These are phyloP conservation scores for Acanthopleura granulata DNA, from an alignment of 2,888 invertebrate species.

Conservation along the genomic window DNA sequence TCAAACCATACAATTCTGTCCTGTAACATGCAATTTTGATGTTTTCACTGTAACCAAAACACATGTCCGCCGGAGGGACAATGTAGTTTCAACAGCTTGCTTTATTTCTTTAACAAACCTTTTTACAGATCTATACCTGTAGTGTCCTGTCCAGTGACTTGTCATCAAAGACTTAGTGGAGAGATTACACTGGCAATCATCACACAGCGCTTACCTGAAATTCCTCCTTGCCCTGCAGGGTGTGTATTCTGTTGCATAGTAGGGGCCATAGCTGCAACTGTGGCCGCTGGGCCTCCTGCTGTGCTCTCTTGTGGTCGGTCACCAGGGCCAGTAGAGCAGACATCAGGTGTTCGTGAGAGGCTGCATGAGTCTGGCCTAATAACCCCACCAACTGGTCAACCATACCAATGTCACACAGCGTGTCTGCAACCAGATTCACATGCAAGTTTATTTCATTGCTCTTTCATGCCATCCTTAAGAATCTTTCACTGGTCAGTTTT, in stretches of 20 bases:
- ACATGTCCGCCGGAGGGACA: too few relatives aligned
- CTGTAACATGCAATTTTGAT: too few relatives aligned
- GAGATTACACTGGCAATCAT: too few relatives aligned
- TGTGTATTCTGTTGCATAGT: slow-evolving; percentile 67
- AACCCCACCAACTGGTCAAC: slow-evolving; percentile 67
- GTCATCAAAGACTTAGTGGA: too few relatives aligned
- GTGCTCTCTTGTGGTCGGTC: slow-evolving; percentile 67
- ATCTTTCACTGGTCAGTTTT: too few relatives aligned
- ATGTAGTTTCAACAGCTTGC: too few relatives aligned
- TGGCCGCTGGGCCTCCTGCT: slow-evolving; percentile 70
- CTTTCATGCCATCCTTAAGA: neutral
- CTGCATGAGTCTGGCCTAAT: slow-evolving; percentile 62
- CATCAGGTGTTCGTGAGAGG: slow-evolving; percentile 73
- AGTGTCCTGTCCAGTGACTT: too few relatives aligned
- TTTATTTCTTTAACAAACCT: too few relatives aligned
- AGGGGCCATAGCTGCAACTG: slow-evolving; percentile 69
- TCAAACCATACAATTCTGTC: too few relatives aligned
- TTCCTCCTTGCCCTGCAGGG: slow-evolving; percentile 70
- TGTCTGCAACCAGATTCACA: slow-evolving; percentile 52
- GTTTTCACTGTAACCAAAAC: too few relatives aligned
- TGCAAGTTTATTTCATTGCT: neutral
- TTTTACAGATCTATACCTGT: too few relatives aligned
- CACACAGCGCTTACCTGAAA: slow-evolving; percentile 49
- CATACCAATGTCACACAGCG: slow-evolving; percentile 68
- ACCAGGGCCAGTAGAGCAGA: slow-evolving; percentile 71